A percentile compares a stretch with the other conserved stretches of the same genome.
phyloP scores from a whole-genome alignment of 2,113 vertebrate species.

The Hystrix brachyura region DNA sequence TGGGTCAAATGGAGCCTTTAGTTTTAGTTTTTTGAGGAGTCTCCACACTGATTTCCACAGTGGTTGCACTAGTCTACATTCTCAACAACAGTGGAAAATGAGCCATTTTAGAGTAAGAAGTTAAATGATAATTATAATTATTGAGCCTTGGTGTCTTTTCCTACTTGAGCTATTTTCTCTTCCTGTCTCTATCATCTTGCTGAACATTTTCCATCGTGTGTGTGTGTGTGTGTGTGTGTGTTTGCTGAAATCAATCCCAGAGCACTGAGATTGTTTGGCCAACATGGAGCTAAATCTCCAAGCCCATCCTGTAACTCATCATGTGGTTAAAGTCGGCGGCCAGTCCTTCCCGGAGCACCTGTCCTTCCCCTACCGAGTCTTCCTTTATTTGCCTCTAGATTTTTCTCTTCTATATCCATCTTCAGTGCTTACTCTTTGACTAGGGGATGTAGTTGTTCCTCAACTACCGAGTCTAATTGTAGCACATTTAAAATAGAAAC shows the following conservation, averaged over 20 bases:
- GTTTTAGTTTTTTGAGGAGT: too few species aligned
- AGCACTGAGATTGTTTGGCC: background rate
- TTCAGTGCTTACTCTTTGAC: background rate
- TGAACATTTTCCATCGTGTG: background rate
- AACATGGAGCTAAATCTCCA: background rate
- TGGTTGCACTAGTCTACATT: too few species aligned
- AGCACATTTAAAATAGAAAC: conserved; percentile 27
- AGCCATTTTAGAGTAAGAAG: background rate
- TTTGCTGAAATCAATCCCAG: background rate
- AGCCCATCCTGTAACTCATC: background rate
- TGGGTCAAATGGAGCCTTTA: too few species aligned
- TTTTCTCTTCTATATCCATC: background rate
- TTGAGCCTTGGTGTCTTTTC: background rate
- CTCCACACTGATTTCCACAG: too few species aligned
- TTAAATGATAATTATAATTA: conserved; percentile 25
- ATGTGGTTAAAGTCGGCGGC: background rate
- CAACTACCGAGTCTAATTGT: background rate
- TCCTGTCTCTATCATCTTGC: background rate
- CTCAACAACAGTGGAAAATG: background rate
- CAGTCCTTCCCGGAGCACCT: background rate
- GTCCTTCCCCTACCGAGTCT: background rate
- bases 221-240: background rate
- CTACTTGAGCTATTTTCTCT: background rate
- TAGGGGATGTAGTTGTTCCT: background rate
- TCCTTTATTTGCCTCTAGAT: background rate